These are phyloP conservation scores for Hippocampus kuda DNA, from an alignment of 2,797 vertebrate genomes.

Conservation along the genomic window DNA sequence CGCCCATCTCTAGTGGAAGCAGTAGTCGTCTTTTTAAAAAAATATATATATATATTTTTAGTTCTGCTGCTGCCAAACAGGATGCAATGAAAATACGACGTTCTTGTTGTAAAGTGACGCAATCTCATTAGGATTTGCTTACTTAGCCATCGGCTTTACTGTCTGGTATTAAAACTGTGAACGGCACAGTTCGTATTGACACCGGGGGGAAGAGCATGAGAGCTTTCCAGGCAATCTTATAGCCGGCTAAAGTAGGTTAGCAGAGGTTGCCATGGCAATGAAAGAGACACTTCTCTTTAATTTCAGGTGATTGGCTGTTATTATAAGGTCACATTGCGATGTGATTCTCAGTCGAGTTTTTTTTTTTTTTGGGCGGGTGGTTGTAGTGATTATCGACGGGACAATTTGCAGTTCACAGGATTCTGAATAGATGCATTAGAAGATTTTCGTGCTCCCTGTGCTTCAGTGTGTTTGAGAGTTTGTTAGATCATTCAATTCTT, in stretches of 20 bases:
- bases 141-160: background rate
- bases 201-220: background rate
- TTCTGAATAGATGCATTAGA: background rate
- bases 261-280: slow-evolving; percentile 4
- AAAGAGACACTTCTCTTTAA: background rate
- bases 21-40: background rate
- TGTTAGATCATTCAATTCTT: slow-evolving; percentile 5
- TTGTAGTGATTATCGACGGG: background rate
- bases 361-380: background rate
- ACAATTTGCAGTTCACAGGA: background rate
- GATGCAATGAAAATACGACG: background rate
- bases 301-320: background rate
- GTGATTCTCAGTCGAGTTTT: background rate
- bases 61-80: background rate
- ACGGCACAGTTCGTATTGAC: background rate
- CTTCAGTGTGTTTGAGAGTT: background rate
- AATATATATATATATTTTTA: too few relatives aligned
- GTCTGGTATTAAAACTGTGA: background rate
- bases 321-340: background rate
- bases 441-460: background rate
- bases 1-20: background rate
- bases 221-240: background rate
- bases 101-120: background rate
- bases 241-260: slow-evolving; percentile 1
- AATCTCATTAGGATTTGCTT: background rate